These are phyloP conservation scores for Propithecus deckenii DNA, from an alignment of 2,797 vertebrate species.

Conservation along the genomic window DNA sequence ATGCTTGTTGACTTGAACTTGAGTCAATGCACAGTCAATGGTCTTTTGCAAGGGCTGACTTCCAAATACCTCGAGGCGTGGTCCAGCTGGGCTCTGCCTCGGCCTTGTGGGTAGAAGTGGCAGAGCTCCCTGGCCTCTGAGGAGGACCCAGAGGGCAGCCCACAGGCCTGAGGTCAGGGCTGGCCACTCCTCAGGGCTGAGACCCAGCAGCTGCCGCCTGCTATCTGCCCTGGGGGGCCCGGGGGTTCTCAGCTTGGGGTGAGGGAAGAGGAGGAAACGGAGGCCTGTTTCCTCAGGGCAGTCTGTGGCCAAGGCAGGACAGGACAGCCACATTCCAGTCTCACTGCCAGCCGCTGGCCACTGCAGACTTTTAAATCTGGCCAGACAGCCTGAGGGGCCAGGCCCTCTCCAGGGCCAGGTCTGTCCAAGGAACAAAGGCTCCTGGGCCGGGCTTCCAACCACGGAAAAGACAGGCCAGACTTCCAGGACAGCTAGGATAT, in stretches of 20 bases:
- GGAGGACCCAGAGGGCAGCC: not conserved
- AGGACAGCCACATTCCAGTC: constrained; percentile 28
- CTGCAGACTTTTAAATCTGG: constrained; percentile 53
- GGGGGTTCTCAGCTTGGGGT: not conserved
- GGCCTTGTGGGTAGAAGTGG: not conserved
- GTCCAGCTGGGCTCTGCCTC: not conserved
- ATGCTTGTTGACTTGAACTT: not conserved
- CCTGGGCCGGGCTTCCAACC: constrained; percentile 35
- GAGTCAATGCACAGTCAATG: not conserved
- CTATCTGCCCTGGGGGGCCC: not conserved
- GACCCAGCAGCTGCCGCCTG: not conserved
- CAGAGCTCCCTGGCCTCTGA: not conserved
- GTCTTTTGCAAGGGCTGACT: not conserved
- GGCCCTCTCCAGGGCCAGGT: constrained; percentile 23
- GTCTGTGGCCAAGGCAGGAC: not conserved
- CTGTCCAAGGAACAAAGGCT: constrained; percentile 65
- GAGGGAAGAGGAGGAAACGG: not conserved
- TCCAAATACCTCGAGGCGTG: not conserved
- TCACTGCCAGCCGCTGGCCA: not conserved
- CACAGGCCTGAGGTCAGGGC: not conserved
- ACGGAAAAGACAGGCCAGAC: constrained; percentile 2
- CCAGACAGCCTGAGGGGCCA: constrained; percentile 59
- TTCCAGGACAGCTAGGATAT: constrained; percentile 45
- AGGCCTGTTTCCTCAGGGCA: not conserved
- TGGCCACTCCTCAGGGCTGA: not conserved